Evolutionary conservation across 2,888 invertebrate genomes (phyloP).

Genomic region (Endomychus coccineus): DNA sequence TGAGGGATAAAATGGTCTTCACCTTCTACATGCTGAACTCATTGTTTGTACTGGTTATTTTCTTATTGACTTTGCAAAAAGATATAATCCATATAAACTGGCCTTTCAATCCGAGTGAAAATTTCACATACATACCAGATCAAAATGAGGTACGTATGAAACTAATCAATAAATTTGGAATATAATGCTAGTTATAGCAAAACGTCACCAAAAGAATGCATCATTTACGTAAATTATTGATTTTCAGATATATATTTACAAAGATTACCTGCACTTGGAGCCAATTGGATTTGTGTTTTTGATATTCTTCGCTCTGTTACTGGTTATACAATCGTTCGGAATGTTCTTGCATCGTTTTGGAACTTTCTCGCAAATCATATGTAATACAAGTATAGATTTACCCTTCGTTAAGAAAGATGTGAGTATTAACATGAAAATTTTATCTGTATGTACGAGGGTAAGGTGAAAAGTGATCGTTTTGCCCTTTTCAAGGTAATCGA

Average conservation of each 20-base stretch:
- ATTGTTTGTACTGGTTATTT: slow-evolving; percentile 66
- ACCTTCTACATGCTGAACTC: slow-evolving; percentile 71
- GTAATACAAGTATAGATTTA: slow-evolving; percentile 52
- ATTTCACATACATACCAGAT: slow-evolving; percentile 36
- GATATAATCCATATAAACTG: slow-evolving; percentile 60
- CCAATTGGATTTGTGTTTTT: slow-evolving; percentile 71
- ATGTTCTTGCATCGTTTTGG: slow-evolving; percentile 72
- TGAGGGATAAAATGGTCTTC: slow-evolving; percentile 61
- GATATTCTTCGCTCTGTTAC: slow-evolving; percentile 60
- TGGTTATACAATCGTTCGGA: slow-evolving; percentile 64
- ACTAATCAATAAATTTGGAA: not conserved
- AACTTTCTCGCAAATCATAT: slow-evolving; percentile 66
- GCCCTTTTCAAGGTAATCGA: too few species aligned
- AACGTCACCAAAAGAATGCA: slow-evolving; percentile 1
- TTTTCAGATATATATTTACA: slow-evolving; percentile 48
- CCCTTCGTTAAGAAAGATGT: slow-evolving; percentile 18
- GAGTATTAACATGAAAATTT: not conserved
- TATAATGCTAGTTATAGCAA: not conserved
- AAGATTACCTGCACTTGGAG: slow-evolving; percentile 58
- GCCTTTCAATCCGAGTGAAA: slow-evolving; percentile 54
- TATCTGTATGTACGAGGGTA: too few species aligned
- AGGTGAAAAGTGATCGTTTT: too few species aligned
- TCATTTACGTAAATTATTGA: slow-evolving; percentile 3
- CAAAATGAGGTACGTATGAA: slow-evolving; percentile 30
- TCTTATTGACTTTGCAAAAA: slow-evolving; percentile 66